A percentile compares a stretch with the other conserved stretches of the same genome.
Evolutionary conservation across 2,888 invertebrate genomes (phyloP).

Genomic region (Thalpophila matura): DNA sequence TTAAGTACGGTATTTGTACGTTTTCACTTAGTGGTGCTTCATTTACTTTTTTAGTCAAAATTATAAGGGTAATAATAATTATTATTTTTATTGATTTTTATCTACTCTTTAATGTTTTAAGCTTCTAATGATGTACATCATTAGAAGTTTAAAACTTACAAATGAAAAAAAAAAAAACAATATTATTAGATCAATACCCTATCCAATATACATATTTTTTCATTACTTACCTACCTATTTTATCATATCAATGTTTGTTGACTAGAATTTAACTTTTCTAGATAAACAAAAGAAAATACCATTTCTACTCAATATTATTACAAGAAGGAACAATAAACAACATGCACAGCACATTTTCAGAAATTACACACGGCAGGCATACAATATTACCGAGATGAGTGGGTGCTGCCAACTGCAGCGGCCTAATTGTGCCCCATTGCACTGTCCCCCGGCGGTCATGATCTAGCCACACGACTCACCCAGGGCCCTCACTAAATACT

Average conservation of each 20-base stretch:
- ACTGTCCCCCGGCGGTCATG: conserved; percentile 79
- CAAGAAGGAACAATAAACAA: conserved; percentile 40
- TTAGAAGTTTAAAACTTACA: no score
- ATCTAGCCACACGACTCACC: conserved; percentile 70
- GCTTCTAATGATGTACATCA: no score
- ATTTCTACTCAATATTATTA: conserved; percentile 25
- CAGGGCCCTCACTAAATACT: conserved; percentile 67
- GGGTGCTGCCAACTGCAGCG: conserved; percentile 64
- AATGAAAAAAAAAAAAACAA: no score
- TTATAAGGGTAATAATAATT: no score
- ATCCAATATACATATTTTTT: no score
- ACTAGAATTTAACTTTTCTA: not conserved
- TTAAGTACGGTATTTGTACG: no score
- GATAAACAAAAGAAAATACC: not conserved
- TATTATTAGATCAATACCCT: no score
- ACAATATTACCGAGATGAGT: conserved; percentile 61
- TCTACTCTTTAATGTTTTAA: no score
- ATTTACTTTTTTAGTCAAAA: not conserved
- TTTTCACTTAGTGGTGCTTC: no score
- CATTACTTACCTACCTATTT: no score
- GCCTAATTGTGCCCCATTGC: conserved; percentile 74
- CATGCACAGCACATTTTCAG: conserved; percentile 40
- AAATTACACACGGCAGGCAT: conserved; percentile 57
- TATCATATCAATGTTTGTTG: no score
- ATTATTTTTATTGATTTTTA: no score